phyloP scores from a whole-genome alignment of 64 coral and sea anemone genomes.

The Trachythela sp. region DNA sequence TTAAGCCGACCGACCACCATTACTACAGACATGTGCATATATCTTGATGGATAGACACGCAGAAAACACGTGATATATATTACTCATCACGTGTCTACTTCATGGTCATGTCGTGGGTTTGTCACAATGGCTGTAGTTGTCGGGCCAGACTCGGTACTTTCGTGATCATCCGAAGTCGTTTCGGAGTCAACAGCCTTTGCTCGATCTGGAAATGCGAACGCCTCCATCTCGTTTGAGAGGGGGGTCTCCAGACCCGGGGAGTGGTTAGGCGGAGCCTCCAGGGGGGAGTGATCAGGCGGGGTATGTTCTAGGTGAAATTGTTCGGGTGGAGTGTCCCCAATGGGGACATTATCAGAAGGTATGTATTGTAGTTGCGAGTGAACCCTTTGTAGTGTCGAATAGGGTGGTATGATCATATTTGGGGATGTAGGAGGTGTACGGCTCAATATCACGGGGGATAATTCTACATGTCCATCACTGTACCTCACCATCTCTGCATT shows the following conservation, averaged over 20 bases:
- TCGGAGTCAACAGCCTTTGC: not conserved
- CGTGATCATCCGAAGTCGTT: not conserved
- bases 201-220: not conserved
- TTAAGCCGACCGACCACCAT: not conserved
- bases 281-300: too few relatives aligned
- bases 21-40: not conserved
- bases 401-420: not conserved
- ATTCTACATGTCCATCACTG: slow-evolving; percentile 4
- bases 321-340: not conserved
- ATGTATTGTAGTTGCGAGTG: not conserved
- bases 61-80: too few relatives aligned
- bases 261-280: too few relatives aligned
- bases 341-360: not conserved
- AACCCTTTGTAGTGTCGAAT: not conserved
- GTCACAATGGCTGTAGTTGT: not conserved
- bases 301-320: not conserved
- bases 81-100: not conserved
- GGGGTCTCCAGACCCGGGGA: not conserved
- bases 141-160: not conserved
- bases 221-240: not conserved
- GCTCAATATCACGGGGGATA: slow-evolving; percentile 11
- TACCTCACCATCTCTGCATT: not conserved
- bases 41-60: not conserved
- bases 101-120: not conserved
- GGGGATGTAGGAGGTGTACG: slow-evolving; percentile 15